A percentile compares a stretch with the other conserved stretches of the same genome.
Conservation (phyloP, 2,797 vertebrate species). For the Gastrophryne carolinensis region DNA sequence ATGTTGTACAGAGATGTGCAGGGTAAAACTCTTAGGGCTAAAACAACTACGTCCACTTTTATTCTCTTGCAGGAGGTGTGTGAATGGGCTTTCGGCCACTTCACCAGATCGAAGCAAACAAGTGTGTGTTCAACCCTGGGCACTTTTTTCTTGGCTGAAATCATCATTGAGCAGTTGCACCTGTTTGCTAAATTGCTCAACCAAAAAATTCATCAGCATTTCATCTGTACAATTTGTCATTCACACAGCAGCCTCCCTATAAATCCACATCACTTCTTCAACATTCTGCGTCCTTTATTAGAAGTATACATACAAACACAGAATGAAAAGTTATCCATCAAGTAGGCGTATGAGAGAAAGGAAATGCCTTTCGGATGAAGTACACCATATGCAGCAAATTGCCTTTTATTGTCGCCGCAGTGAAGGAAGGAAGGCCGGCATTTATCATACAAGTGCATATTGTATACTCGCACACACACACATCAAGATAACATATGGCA, state of each 20-base stretch:
- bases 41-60: too few species aligned
- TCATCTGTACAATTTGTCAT: neutral
- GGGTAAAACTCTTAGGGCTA: neutral
- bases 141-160: neutral
- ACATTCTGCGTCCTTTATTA: neutral
- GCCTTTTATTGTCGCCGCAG: neutral
- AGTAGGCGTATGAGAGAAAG: conserved; percentile 8
- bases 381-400: conserved; percentile 13
- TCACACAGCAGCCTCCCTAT: neutral
- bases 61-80: too few species aligned
- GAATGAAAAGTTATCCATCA: conserved; percentile 4
- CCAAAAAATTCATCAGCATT: neutral
- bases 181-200: neutral
- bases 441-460: conserved; percentile 33
- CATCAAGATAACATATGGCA: conserved; percentile 14
- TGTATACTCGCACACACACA: neutral
- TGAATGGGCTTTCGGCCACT: too few species aligned
- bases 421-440: conserved; percentile 40
- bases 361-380: conserved; percentile 43
- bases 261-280: neutral
- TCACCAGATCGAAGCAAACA: too few species aligned
- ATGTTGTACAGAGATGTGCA: neutral
- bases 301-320: neutral
- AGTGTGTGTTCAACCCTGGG: too few species aligned
- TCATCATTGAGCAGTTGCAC: neutral